Evolutionary conservation across 2,797 vertebrate species (phyloP).

Genomic region (Oryzias sinensis): DNA sequence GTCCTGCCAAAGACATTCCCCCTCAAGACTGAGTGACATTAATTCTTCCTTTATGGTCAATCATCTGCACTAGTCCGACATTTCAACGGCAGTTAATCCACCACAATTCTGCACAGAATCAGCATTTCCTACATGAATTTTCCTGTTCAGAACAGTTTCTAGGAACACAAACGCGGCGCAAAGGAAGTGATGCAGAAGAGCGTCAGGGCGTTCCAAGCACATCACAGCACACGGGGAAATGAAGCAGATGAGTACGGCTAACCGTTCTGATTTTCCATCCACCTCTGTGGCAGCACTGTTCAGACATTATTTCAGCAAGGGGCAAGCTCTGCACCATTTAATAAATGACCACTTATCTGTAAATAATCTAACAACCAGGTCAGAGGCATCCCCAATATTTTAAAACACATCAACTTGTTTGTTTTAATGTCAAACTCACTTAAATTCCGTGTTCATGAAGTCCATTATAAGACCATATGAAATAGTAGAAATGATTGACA

Average conservation of each 20-base stretch:
- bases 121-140: constrained; percentile 59
- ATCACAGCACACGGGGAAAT: constrained; percentile 47
- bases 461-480: too few relatives aligned
- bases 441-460: neutral
- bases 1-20: constrained; percentile 68
- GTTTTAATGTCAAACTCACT: constrained; percentile 10
- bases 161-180: constrained; percentile 44
- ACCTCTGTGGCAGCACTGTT: constrained; percentile 57
- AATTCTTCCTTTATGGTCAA: constrained; percentile 72
- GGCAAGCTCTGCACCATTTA: constrained; percentile 38
- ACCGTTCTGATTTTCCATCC: constrained; percentile 61
- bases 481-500: neutral
- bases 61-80: constrained; percentile 62
- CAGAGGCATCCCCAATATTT: constrained; percentile 31
- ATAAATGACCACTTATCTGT: constrained; percentile 39
- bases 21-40: constrained; percentile 71
- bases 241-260: constrained; percentile 52
- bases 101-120: constrained; percentile 61
- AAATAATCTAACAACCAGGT: constrained; percentile 40
- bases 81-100: constrained; percentile 66
- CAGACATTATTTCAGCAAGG: constrained; percentile 48
- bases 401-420: constrained; percentile 20
- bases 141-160: constrained; percentile 62
- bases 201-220: constrained; percentile 15
- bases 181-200: constrained; percentile 38